phyloP scores from a whole-genome alignment of 2,888 invertebrate genomes.

The Allacma fusca region DNA sequence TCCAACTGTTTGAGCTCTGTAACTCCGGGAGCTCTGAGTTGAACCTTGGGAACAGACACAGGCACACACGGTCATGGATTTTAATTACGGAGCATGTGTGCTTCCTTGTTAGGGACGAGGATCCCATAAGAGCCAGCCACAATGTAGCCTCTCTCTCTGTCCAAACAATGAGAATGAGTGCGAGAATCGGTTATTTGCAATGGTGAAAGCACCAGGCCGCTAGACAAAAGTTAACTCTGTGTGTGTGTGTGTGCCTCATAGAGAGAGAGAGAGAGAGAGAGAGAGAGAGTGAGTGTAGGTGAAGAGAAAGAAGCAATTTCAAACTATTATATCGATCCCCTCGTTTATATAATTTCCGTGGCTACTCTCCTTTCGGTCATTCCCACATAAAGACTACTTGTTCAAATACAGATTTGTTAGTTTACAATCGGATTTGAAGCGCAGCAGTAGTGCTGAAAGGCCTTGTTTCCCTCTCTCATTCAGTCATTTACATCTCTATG shows the following conservation, averaged over 20 bases:
- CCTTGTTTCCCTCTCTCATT: too few species aligned
- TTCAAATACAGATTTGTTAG: conserved; percentile 4
- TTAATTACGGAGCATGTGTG: background rate
- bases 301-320: conserved; percentile 9
- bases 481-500: too few species aligned
- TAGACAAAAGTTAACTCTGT: background rate
- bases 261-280: too few species aligned
- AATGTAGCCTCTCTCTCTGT: background rate
- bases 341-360: background rate
- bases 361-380: background rate
- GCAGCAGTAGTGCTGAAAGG: background rate
- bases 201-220: background rate
- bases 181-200: background rate
- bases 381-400: background rate
- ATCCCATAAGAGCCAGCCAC: background rate
- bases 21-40: background rate
- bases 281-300: too few species aligned
- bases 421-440: background rate
- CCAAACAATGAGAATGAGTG: background rate
- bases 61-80: background rate
- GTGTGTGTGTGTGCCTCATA: background rate
- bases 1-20: background rate
- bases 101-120: background rate
- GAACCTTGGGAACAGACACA: background rate
- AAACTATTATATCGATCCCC: conserved; percentile 8